Evolutionary conservation across 2,888 invertebrate species (phyloP).

Genomic region (Drosophila macrospina): DNA sequence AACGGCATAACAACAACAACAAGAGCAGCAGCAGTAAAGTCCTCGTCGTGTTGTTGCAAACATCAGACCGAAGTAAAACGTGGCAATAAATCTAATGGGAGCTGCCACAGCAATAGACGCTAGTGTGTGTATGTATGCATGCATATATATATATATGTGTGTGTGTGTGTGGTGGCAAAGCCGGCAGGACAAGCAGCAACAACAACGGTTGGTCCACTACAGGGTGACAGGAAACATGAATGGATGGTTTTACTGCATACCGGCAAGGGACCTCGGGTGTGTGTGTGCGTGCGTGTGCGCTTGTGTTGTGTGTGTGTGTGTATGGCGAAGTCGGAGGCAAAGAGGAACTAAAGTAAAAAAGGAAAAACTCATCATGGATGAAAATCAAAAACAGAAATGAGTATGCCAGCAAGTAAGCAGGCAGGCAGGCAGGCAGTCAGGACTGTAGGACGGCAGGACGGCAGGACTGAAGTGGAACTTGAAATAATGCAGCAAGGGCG

Average conservation of each 20-base stretch:
- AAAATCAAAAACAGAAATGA: conserved; percentile 77
- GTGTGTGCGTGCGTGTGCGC: conserved; percentile 27
- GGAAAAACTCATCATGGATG: conserved; percentile 81
- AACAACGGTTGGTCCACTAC: conserved; percentile 64
- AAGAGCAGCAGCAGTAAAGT: conserved; percentile 26
- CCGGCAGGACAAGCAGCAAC: conserved; percentile 42
- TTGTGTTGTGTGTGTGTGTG: conserved; percentile 27
- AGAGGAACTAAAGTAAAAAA: conserved; percentile 64
- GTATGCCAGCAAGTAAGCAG: conserved; percentile 27
- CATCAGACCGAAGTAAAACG: conserved; percentile 73
- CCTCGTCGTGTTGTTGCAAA: conserved; percentile 49
- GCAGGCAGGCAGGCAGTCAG: conserved; percentile 36
- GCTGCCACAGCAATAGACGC: conserved; percentile 56
- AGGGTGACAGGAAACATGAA: conserved; percentile 81
- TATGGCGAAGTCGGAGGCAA: conserved; percentile 39
- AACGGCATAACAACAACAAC: conserved; percentile 41
- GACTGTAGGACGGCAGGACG: conserved; percentile 27
- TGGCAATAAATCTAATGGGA: conserved; percentile 83
- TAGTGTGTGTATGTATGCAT: conserved; percentile 10
- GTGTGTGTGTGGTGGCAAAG: conserved; percentile 32
- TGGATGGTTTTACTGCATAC: conserved; percentile 75
- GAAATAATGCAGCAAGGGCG: conserved; percentile 75
- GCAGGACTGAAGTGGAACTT: conserved; percentile 74
- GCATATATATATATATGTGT: background rate
- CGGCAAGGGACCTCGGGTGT: conserved; percentile 45